These are phyloP conservation scores for Archivesica marissinica DNA, from an alignment of 1,140 invertebrate genomes.

Conservation along the genomic window DNA sequence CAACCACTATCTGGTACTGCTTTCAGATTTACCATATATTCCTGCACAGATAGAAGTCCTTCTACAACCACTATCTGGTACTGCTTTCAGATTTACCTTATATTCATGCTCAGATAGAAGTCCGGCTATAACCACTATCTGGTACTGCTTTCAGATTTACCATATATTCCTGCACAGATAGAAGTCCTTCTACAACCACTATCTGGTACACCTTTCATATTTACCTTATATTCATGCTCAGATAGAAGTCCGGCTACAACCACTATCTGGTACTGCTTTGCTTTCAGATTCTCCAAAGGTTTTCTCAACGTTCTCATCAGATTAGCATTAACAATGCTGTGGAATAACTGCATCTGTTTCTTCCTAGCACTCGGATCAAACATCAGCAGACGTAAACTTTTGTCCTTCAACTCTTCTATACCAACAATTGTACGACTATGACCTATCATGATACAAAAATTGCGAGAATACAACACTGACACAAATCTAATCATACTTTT, in stretches of 20 bases:
- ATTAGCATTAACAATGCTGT: slow-evolving; percentile 84
- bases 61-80: neutral
- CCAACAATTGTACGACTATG: slow-evolving; percentile 96
- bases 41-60: neutral
- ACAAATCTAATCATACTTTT: too few species aligned
- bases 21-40: neutral
- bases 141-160: neutral
- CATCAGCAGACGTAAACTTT: slow-evolving; percentile 90
- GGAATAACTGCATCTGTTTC: slow-evolving; percentile 89
- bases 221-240: slow-evolving; percentile 87
- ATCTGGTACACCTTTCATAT: neutral
- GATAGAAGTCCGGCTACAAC: slow-evolving; percentile 90
- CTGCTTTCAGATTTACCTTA: neutral
- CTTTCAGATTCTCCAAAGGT: slow-evolving; percentile 89
- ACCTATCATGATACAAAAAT: slow-evolving; percentile 87
- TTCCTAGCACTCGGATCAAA: slow-evolving; percentile 94
- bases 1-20: too few species aligned
- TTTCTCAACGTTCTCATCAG: slow-evolving; percentile 90
- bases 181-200: neutral
- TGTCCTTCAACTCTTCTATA: slow-evolving; percentile 89
- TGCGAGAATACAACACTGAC: too few species aligned
- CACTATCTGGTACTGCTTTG: slow-evolving; percentile 94
- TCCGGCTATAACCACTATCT: neutral
- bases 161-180: neutral
- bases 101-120: neutral